Evolutionary conservation across 2,888 invertebrate genomes (phyloP).

Genomic region (Agriopis marginaria): DNA sequence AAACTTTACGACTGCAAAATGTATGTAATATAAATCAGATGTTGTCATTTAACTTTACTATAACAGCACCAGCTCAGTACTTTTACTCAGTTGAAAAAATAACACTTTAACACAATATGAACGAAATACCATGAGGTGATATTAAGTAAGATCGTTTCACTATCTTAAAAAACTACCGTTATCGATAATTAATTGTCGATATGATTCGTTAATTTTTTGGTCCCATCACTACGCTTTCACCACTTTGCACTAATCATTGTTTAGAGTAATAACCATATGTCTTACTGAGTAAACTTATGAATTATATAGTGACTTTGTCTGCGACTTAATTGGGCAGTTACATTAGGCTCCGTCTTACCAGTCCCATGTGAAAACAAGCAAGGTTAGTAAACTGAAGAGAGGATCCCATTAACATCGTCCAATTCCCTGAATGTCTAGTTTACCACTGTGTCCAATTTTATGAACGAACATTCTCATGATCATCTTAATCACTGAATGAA

Average conservation of each 20-base stretch:
- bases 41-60: too few species aligned
- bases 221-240: slow-evolving; percentile 9
- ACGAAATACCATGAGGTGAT: too few species aligned
- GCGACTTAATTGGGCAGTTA: slow-evolving; percentile 18
- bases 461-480: too few species aligned
- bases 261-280: slow-evolving; percentile 18
- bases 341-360: slow-evolving; percentile 22
- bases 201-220: not conserved
- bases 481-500: too few species aligned
- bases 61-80: too few species aligned
- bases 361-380: slow-evolving; percentile 16
- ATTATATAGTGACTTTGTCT: slow-evolving; percentile 24
- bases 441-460: too few species aligned
- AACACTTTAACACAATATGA: too few species aligned
- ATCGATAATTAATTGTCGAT: slow-evolving; percentile 18
- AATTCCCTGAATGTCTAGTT: not conserved
- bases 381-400: not conserved
- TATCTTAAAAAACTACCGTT: not conserved
- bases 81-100: too few species aligned
- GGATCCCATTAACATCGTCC: not conserved
- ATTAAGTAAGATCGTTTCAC: too few species aligned
- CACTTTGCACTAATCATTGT: slow-evolving; percentile 10
- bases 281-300: slow-evolving; percentile 20
- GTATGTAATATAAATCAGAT: too few species aligned
- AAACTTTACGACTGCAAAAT: too few species aligned